Percentiles rank a stretch among this genome's conserved stretches.
phyloP scores from a whole-genome alignment of 2,888 invertebrate genomes.

The Drosophila testacea region DNA sequence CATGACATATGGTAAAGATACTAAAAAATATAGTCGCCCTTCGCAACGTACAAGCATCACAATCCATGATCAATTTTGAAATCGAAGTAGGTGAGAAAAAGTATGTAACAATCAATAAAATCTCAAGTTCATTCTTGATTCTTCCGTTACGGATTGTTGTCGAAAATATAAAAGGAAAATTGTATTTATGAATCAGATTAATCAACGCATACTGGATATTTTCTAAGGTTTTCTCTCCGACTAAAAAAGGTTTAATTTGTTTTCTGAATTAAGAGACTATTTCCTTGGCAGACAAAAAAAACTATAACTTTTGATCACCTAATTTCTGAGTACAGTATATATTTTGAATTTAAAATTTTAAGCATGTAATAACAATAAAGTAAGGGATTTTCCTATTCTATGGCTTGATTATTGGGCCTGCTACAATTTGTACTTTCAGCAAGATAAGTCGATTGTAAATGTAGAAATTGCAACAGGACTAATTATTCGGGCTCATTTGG shows the following conservation, averaged over 20 bases:
- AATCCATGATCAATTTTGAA: conserved; percentile 9
- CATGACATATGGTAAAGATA: conserved; percentile 9
- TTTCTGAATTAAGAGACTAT: neutral
- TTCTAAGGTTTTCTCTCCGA: neutral
- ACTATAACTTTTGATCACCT: too few species aligned
- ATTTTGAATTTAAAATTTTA: too few species aligned
- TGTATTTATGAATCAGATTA: neutral
- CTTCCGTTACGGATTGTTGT: neutral
- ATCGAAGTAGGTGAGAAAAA: conserved; percentile 7
- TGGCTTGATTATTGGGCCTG: too few species aligned
- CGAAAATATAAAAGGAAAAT: neutral
- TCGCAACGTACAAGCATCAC: neutral
- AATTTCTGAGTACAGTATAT: too few species aligned
- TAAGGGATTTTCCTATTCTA: too few species aligned
- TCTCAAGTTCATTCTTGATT: conserved; percentile 1
- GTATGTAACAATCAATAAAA: conserved; percentile 2
- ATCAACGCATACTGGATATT: conserved; percentile 12
- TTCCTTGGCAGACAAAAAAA: too few species aligned
- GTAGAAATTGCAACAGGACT: neutral
- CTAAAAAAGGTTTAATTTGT: neutral
- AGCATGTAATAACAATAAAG: too few species aligned
- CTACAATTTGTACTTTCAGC: neutral
- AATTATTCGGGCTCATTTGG: neutral
- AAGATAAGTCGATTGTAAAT: too few species aligned
- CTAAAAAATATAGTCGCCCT: neutral